These are phyloP conservation scores for Nymphicus hollandicus DNA, from an alignment of 2,113 vertebrate genomes.

Conservation along the genomic window DNA sequence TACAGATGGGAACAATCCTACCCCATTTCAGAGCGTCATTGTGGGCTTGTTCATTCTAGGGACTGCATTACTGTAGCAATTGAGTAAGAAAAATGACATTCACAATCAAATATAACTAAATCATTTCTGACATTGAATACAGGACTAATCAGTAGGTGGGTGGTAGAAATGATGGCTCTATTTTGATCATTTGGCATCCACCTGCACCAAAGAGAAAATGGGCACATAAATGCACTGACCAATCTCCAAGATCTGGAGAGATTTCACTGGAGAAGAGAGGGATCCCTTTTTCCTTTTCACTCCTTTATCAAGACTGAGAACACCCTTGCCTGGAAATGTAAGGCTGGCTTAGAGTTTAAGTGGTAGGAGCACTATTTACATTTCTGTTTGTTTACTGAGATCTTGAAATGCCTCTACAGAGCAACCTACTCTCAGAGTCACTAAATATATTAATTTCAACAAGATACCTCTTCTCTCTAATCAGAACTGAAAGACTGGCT, in stretches of 20 bases:
- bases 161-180: background rate
- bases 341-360: background rate
- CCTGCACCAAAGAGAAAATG: background rate
- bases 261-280: background rate
- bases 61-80: background rate
- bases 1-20: background rate
- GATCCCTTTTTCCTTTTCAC: background rate
- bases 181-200: background rate
- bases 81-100: background rate
- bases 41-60: background rate
- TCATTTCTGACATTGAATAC: background rate
- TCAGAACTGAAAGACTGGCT: slow-evolving; percentile 45
- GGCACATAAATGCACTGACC: background rate
- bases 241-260: background rate
- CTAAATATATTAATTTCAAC: background rate
- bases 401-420: background rate
- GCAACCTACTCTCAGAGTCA: background rate
- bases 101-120: background rate
- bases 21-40: background rate
- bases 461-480: slow-evolving; percentile 41
- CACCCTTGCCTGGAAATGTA: background rate
- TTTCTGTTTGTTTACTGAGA: background rate
- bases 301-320: background rate
- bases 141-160: background rate
- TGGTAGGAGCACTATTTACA: background rate